A percentile compares a stretch with the other conserved stretches of the same genome.
Conservation (phyloP, 2,797 vertebrate genomes). For the Chelon labrosus region DNA sequence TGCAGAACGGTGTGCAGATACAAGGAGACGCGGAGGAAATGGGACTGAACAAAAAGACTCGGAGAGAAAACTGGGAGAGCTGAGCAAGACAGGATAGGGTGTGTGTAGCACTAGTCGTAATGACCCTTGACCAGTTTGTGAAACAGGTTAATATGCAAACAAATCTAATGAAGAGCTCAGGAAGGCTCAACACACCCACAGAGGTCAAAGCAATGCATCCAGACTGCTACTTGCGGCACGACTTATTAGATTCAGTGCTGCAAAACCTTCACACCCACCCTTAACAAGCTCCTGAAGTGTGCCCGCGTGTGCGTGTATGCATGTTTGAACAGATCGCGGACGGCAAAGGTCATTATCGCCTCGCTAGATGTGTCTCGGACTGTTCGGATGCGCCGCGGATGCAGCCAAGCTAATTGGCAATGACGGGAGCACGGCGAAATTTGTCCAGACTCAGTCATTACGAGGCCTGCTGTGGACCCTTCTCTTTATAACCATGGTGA, state of each 20-base stretch:
- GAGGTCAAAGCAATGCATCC: constrained; percentile 44
- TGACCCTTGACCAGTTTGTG: constrained; percentile 17
- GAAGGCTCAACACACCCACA: constrained; percentile 29
- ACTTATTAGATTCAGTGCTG: constrained; percentile 29
- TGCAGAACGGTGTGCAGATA: not conserved
- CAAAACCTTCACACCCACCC: constrained; percentile 19
- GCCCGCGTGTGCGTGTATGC: constrained; percentile 17
- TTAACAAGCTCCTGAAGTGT: constrained; percentile 62
- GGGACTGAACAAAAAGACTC: constrained; percentile 13
- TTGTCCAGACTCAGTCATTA: constrained; percentile 61
- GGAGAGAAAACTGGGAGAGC: constrained; percentile 5
- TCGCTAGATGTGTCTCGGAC: constrained; percentile 80
- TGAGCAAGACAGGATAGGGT: not conserved
- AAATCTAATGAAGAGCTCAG: constrained; percentile 39
- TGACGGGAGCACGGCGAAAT: constrained; percentile 57
- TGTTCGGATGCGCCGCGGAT: constrained; percentile 15
- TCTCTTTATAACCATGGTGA: constrained; percentile 44
- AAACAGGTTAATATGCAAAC: constrained; percentile 43
- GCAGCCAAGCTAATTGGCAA: constrained; percentile 60
- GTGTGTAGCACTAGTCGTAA: constrained; percentile 4
- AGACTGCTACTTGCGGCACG: constrained; percentile 10
- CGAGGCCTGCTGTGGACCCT: constrained; percentile 46
- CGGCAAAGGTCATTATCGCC: constrained; percentile 68
- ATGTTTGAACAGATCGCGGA: constrained; percentile 46
- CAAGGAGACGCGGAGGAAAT: constrained; percentile 9